phyloP scores from a whole-genome alignment of 2,797 vertebrate species.

The Miichthys miiuy region DNA sequence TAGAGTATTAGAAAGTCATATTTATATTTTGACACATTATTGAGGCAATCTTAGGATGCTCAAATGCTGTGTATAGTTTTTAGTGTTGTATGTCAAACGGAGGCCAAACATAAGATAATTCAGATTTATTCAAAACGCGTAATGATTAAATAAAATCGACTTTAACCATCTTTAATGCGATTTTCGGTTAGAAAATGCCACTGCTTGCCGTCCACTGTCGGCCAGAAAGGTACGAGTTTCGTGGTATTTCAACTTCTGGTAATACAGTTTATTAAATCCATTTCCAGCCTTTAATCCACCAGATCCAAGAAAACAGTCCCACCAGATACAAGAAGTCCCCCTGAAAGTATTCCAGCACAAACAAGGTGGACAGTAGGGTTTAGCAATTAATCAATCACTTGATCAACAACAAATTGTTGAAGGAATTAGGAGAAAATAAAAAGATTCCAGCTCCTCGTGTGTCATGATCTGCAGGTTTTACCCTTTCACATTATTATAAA shows the following conservation, averaged over 20 bases:
- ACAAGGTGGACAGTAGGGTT: not conserved
- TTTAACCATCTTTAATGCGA: not conserved
- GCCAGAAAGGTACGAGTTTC: not conserved
- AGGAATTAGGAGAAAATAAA: too few relatives aligned
- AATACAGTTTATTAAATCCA: not conserved
- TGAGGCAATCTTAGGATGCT: conserved; percentile 21
- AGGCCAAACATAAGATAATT: conserved; percentile 3
- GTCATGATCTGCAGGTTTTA: not conserved
- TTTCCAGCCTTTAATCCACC: not conserved
- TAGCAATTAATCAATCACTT: not conserved
- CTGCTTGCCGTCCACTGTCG: not conserved
- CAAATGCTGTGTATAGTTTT: conserved; percentile 6
- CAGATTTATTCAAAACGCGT: not conserved
- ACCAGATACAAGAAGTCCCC: not conserved
- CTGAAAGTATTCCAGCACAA: not conserved
- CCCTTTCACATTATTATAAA: not conserved
- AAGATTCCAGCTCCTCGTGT: too few relatives aligned
- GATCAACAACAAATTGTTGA: not conserved
- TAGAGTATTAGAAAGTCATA: conserved; percentile 31
- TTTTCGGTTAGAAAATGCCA: not conserved
- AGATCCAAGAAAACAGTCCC: too few relatives aligned
- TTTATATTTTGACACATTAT: conserved; percentile 42
- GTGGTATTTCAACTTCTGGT: not conserved
- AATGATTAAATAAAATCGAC: conserved; percentile 6
- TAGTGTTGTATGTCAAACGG: not conserved